Evolutionary conservation across 2,797 vertebrate species (phyloP), one percentile per base, ranked within the genome.

Genomic region (Brotula barbata): DNA sequence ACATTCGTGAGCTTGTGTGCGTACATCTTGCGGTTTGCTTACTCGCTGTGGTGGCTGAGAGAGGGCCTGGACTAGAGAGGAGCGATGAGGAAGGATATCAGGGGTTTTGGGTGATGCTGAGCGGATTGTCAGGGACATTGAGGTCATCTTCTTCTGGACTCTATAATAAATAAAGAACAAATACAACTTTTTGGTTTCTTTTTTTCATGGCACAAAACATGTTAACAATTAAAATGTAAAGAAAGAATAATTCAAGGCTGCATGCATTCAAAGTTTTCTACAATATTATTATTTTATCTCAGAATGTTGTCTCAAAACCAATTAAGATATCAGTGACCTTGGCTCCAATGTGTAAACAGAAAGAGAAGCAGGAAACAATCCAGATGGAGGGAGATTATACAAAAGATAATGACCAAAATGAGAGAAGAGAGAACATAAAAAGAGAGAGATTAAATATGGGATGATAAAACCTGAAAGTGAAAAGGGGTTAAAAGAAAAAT

Each of bases 91-190:
- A 11, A 73, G 80, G 43, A 90, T 92, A 49, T 96, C 92, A 2
- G 92, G 80, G 64, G 91, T 91, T 85, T 95, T 96, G 23, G 95
- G 95, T 14, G 95, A 92, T 21, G 94, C 91, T 1, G 95, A 92
- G 51, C 94, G 95, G 80, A 98, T 98, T 7, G 95, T 98, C 81
- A 99, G 84, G 43, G 96, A 98, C 87, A 99, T 93, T 0, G 96
- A 97, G 16, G 94, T 94, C 1, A 90, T 96, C 91, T 98, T 99
- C 91, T 96, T 99, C 75, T 97, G 95, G 51, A 89, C 89, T 80
- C 96, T 98, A 71, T 56, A 80, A 78, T 58, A 44, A 71, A 15
- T 14, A 65, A 34, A 58, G 14, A 12, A 58, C 10, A 28, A 66
- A 58, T 67, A 23, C n/a, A 1, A 37, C 3, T 21, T 58, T 65